Evolutionary conservation across 2,797 vertebrate genomes (phyloP), one percentile per base, ranked within the genome.

Genomic region (Sebastes paucispinis): DNA sequence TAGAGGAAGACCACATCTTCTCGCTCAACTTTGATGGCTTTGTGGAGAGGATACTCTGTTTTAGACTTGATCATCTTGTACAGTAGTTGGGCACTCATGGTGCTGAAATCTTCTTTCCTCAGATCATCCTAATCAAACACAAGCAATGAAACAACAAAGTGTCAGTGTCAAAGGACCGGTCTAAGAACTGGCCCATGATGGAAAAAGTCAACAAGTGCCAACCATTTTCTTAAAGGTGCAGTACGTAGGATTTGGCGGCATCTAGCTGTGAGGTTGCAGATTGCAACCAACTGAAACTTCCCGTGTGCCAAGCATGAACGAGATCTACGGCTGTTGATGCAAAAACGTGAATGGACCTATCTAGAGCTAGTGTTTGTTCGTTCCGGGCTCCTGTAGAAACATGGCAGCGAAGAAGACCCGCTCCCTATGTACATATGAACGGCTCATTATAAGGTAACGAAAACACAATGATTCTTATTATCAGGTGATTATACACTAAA

Each of bases 61-160:
- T 99, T 99, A 4, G 98, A 99, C 84, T 99, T 98, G 92, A 99
- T 98, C 98, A 99, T 99, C 95, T 99, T 99, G 91, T 97, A 99
- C 58, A 99, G 84, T 9, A 99, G 94, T 91, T 97, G 98, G 73
- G 98, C 98, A 73, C 97, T 98, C 98, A 99, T 98, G 83, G 96
- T 98, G 89, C 97, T 98, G 92, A 99, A 99, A 82, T 99, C 98
- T 79, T 99, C 98, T 91, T 99, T 99, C 70, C 97, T 94, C 78
- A 99, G 91, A 75, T 99, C 98, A 86, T 99, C 98, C 98, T 99
- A 77, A 75, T 14, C 29, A 83, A 47, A 69, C 12, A 62, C 12
- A 71, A 29, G 8, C 10, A 59, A 43, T 34, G 8, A 68, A 63
- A 63, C 20, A 74, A 29, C 6, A 64, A 47, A 20, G 3, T 2